Percentiles rank a stretch among this genome's conserved stretches.
Evolutionary conservation across 2,113 vertebrate species (phyloP).

Genomic region (Cacatua alba): DNA sequence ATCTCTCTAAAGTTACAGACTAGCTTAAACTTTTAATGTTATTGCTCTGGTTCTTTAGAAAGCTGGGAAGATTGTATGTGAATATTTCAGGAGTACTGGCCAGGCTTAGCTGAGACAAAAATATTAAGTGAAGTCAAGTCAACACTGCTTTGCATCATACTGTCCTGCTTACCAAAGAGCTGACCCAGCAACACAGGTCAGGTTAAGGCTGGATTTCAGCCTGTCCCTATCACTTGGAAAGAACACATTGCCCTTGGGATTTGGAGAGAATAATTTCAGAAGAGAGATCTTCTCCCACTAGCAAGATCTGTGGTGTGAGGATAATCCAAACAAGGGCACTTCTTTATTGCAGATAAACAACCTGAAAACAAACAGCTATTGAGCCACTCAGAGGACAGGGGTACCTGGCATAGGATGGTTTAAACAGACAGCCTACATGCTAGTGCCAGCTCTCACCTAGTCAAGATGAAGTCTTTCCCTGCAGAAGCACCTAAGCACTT

Average conservation of each 20-base stretch:
- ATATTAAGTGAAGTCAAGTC: slow-evolving; percentile 15
- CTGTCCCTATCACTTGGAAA: neutral
- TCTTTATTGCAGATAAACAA: neutral
- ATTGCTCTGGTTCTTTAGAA: neutral
- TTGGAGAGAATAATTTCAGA: neutral
- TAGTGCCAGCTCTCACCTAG: neutral
- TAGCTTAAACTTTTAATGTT: neutral
- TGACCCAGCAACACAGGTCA: neutral
- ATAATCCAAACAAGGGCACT: neutral
- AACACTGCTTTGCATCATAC: slow-evolving; percentile 1
- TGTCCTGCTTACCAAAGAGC: neutral
- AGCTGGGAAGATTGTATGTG: neutral
- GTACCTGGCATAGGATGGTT: neutral
- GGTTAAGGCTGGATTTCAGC: neutral
- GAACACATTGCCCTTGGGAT: neutral
- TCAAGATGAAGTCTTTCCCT: neutral
- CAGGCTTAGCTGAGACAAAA: neutral
- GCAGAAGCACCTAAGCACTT: neutral
- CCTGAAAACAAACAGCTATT: neutral
- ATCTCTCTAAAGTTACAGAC: neutral
- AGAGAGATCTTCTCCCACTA: neutral
- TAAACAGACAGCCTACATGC: neutral
- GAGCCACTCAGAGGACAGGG: neutral
- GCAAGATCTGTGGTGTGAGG: neutral
- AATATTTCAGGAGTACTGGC: neutral